These are phyloP conservation scores for Spisula subtruncata DNA, from an alignment of 2,888 invertebrate species.

Conservation along the genomic window DNA sequence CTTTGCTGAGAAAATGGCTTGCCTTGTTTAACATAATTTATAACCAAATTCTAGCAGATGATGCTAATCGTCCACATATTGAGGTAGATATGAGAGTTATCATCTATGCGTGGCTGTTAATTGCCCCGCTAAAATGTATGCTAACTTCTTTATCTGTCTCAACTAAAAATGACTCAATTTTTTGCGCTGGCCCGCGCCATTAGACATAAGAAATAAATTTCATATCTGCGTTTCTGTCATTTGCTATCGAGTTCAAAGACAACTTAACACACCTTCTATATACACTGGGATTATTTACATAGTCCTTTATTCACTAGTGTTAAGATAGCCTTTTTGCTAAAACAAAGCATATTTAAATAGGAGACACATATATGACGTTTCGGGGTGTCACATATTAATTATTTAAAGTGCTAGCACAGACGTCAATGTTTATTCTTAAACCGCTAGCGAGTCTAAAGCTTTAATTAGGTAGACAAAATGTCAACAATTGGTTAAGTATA, in stretches of 20 bases:
- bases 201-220: constrained; percentile 45
- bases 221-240: constrained; percentile 61
- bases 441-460: constrained; percentile 39
- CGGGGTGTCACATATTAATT: constrained; percentile 67
- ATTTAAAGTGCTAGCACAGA: constrained; percentile 60
- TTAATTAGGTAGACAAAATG: constrained; percentile 56
- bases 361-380: constrained; percentile 35
- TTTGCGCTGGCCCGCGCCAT: constrained; percentile 21
- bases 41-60: not conserved
- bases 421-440: constrained; percentile 66
- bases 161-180: constrained; percentile 15
- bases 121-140: not conserved
- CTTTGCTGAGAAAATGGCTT: not conserved
- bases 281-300: constrained; percentile 59
- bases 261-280: constrained; percentile 54
- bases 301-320: constrained; percentile 32
- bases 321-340: constrained; percentile 56
- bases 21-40: not conserved
- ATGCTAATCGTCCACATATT: not conserved
- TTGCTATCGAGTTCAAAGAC: constrained; percentile 64
- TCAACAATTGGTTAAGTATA: constrained; percentile 53
- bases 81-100: not conserved
- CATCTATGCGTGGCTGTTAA: not conserved
- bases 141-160: not conserved
- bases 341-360: constrained; percentile 60